A percentile compares a stretch with the other conserved stretches of the same genome.
Evolutionary conservation across 2,113 vertebrate species (phyloP).

Genomic region (Macrotus californicus): DNA sequence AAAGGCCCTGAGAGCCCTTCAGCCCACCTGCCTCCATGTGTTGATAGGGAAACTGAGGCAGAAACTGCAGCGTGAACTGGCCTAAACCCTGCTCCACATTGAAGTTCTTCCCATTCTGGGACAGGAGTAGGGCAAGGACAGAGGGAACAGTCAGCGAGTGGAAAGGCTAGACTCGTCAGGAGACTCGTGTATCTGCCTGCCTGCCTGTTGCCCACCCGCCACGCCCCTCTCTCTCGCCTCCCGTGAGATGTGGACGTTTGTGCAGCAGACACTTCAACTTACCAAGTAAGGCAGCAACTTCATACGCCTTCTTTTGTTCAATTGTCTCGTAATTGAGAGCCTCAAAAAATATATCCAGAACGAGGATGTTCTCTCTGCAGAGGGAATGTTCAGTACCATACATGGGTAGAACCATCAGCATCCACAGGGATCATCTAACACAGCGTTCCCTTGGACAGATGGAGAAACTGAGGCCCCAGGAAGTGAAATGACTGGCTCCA

Average conservation of each 20-base stretch:
- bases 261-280: slow-evolving; percentile 41
- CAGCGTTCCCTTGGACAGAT: background rate
- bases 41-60: background rate
- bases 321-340: slow-evolving; percentile 99
- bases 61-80: background rate
- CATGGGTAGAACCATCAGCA: background rate
- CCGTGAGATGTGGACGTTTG: background rate
- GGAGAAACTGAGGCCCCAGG: background rate
- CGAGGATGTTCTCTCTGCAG: slow-evolving; percentile 96
- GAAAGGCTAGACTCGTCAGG: background rate
- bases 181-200: background rate
- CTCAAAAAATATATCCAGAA: slow-evolving; percentile 98
- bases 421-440: background rate
- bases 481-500: background rate
- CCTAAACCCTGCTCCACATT: background rate
- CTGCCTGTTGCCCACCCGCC: background rate
- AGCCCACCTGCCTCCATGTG: background rate
- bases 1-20: background rate
- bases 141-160: background rate
- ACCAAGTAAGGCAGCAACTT: slow-evolving; percentile 97
- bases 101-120: background rate
- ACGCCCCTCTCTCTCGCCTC: background rate
- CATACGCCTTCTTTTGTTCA: slow-evolving; percentile 98
- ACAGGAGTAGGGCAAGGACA: background rate
- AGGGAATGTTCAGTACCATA: background rate